Base-by-base conservation (phyloP, 2,888 invertebrate genomes). In the Sclerodermus sp. region DNA sequence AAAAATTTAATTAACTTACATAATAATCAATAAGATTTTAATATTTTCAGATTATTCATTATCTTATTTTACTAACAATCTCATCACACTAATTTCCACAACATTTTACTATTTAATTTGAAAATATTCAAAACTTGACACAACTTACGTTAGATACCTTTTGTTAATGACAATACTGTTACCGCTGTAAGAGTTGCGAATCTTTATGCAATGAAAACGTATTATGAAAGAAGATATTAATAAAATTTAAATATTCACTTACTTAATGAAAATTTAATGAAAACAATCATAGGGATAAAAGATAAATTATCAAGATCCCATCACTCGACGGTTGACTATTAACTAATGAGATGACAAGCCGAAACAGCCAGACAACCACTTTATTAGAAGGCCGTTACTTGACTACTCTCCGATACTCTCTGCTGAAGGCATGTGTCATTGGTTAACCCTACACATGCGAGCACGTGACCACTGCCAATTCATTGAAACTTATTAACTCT, bases 391-490 rank as follows among this genome's bases (percentile, higher is more conserved):
- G 39, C 48, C 44, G 49, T 58, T 46, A 43, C 53, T 50, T 15
- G 47, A 59, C 57, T 57, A 45, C 30, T 5, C n/a, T n/a, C n/a
- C n/a, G n/a, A n/a, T n/a, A n/a, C n/a, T n/a, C n/a, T 2, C 16
- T 18, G 16, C 4, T 15, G 29, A 40, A 41, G 48, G 47, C 54
- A 61, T 60, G 57, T 62, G 56, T 62, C 58, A 67, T 64, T 65
- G 62, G 57, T 61, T 62, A 64, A 65, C 61, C 62, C 61, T 5
- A 8, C 23, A n/a, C 59, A 51, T 54, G 38, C 42, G 46, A 37
- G 15, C 55, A 49, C 51, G 51, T 54, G 54, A 55, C 44, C 40
- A 37, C 47, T 34, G 47, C 45, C 49, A 49, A 49, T 44, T 47
- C 36, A 39, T 34, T 34, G 32, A 9, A 29, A 34, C 40, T 40